Conservation (phyloP, 2,888 invertebrate species). For the Parascotia fuliginaria region DNA sequence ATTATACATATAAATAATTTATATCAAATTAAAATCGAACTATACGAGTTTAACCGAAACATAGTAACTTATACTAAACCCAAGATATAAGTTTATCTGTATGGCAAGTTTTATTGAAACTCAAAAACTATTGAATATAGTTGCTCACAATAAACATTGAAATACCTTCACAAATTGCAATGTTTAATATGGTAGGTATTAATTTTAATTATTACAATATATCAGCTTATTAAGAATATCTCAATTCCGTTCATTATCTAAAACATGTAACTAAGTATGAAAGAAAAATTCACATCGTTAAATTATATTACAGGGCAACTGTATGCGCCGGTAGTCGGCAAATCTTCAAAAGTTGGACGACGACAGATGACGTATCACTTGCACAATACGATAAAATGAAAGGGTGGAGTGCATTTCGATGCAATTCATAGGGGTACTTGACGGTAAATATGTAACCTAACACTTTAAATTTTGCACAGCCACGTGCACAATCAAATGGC, state of each 20-base stretch:
- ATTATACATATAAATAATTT: no score
- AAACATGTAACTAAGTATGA: conserved; percentile 17
- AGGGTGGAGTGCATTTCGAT: conserved; percentile 81
- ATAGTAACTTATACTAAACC: no score
- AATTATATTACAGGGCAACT: conserved; percentile 33
- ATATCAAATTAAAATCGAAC: no score
- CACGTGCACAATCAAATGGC: conserved; percentile 66
- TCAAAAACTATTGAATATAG: no score
- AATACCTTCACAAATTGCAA: no score
- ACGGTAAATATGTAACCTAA: conserved; percentile 73
- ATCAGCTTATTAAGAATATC: neutral
- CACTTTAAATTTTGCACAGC: conserved; percentile 66
- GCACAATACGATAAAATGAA: conserved; percentile 76
- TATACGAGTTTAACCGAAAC: no score
- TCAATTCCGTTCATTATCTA: conserved; percentile 3
- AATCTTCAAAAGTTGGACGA: conserved; percentile 69
- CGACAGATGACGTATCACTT: conserved; percentile 81
- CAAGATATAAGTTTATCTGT: no score
- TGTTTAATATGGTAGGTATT: no score
- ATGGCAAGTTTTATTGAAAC: no score
- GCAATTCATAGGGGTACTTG: conserved; percentile 82
- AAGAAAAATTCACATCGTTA: conserved; percentile 39
- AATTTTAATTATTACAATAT: no score
- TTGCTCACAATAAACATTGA: no score
- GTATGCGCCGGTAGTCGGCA: conserved; percentile 64